Conservation (phyloP, 92 coral and sea anemone genomes). For the Paramuricea clavata region DNA sequence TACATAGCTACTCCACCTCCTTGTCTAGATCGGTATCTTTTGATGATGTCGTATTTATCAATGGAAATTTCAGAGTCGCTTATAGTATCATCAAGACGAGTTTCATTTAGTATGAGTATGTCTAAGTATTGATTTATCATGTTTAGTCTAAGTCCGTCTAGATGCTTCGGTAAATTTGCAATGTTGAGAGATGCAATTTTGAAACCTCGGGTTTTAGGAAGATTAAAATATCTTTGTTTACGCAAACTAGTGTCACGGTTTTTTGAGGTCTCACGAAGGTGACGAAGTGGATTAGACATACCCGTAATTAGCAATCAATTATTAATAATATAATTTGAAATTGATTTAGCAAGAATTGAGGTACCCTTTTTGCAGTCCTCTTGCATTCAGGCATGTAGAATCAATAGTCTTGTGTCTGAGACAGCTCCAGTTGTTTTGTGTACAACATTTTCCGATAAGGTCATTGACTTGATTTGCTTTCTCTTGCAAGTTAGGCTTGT, state of each 20-base stretch:
- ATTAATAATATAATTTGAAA: background rate
- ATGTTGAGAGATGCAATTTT: conserved; percentile 27
- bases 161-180: no score
- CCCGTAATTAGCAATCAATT: background rate
- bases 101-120: no score
- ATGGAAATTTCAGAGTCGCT: background rate
- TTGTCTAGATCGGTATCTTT: no score
- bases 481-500: conserved; percentile 36
- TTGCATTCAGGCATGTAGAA: background rate
- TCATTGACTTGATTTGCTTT: conserved; percentile 53
- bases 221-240: no score
- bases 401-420: conserved; percentile 18
- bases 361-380: no score
- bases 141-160: background rate
- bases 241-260: background rate
- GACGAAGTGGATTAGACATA: background rate
- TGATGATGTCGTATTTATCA: no score
- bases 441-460: background rate
- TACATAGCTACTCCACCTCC: no score
- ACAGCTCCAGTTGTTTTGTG: conserved; percentile 13
- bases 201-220: conserved; percentile 35
- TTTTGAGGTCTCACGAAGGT: no score
- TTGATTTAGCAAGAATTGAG: background rate
- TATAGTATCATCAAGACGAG: no score
- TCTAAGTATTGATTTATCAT: background rate